Evolutionary conservation across 2,888 invertebrate genomes (phyloP).

Genomic region (Leucophenga maculata): DNA sequence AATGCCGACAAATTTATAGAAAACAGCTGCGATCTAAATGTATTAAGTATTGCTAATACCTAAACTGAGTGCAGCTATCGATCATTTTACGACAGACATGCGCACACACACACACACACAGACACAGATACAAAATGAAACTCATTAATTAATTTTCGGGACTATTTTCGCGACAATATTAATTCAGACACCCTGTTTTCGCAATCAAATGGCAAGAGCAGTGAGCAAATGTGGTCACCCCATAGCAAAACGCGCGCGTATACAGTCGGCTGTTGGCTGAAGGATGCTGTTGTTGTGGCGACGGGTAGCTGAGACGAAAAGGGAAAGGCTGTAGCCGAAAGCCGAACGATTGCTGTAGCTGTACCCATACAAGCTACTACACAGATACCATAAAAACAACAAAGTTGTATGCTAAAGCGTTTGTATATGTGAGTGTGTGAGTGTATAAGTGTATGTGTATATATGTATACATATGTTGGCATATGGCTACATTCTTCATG

Average conservation of each 20-base stretch:
- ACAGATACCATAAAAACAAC: constrained; percentile 23
- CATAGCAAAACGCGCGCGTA: constrained; percentile 57
- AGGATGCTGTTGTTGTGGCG: no score
- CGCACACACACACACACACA: no score
- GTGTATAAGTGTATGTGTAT: constrained; percentile 38
- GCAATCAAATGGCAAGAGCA: constrained; percentile 55
- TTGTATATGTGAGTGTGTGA: constrained; percentile 27
- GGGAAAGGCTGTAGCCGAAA: neutral
- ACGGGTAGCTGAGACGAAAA: neutral
- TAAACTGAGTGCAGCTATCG: no score
- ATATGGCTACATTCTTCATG: constrained; percentile 62
- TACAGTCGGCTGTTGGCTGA: constrained; percentile 29
- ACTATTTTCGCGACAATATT: no score
- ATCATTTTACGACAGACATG: no score
- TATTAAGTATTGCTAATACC: no score
- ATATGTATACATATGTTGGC: constrained; percentile 55
- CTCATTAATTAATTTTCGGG: no score
- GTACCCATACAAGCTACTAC: constrained; percentile 34
- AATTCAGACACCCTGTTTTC: constrained; percentile 48
- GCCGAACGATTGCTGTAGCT: neutral
- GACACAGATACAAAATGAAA: no score
- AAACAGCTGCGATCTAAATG: no score
- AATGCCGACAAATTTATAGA: no score
- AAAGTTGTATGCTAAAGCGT: neutral
- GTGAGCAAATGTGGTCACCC: constrained; percentile 61